Percentiles rank a stretch among this genome's conserved stretches.
phyloP scores from a whole-genome alignment of 2,113 vertebrate genomes.

The Heterocephalus glaber region DNA sequence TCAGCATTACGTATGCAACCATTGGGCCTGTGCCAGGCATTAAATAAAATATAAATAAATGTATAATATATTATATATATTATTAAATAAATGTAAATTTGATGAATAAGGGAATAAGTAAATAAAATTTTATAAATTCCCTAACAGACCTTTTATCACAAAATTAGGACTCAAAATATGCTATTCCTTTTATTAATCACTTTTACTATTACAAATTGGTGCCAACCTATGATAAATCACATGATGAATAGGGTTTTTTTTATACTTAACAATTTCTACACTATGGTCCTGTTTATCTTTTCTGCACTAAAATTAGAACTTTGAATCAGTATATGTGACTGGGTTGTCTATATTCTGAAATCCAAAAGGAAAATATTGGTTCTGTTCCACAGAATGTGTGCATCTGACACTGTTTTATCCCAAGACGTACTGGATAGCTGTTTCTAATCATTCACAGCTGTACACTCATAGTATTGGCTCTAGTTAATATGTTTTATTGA shows the following conservation, averaged over 20 bases:
- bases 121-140: background rate
- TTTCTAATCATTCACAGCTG: background rate
- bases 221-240: background rate
- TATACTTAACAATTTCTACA: background rate
- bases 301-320: background rate
- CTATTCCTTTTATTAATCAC: background rate
- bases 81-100: background rate
- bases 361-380: background rate
- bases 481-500: background rate
- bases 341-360: conserved; percentile 10
- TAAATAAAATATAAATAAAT: background rate
- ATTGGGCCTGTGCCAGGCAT: background rate
- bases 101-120: background rate
- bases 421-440: background rate
- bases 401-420: background rate
- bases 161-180: background rate
- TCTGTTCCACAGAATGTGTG: background rate
- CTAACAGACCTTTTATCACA: background rate
- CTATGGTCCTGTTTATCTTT: background rate
- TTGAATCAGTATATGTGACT: conserved; percentile 37
- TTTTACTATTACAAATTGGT: background rate
- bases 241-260: background rate
- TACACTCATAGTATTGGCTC: background rate
- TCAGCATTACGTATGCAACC: background rate
- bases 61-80: too few relatives aligned